Evolutionary conservation across 2,797 vertebrate species (phyloP).

Genomic region (Triplophysa bombifrons): DNA sequence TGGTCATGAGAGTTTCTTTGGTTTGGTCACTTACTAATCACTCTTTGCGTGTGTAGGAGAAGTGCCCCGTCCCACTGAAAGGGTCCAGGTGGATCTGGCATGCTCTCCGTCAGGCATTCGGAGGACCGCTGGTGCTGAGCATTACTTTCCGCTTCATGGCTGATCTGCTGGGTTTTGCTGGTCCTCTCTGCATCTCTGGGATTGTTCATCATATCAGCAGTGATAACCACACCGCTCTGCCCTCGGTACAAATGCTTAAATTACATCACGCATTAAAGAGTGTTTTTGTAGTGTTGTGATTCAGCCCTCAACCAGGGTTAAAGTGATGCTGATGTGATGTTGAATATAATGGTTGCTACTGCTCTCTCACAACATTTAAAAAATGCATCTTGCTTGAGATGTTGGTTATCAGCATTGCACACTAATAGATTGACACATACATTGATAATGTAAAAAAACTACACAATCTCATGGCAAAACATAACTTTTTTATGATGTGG

Average conservation of each 20-base stretch:
- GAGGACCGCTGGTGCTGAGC: constrained; percentile 53
- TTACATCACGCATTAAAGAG: neutral
- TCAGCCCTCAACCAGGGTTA: too few species aligned
- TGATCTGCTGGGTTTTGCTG: constrained; percentile 56
- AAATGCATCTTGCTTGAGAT: too few species aligned
- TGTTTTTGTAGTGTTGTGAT: neutral
- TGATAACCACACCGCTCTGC: constrained; percentile 50
- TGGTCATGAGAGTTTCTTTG: neutral
- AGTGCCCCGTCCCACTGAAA: neutral
- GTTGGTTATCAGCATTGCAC: too few species aligned
- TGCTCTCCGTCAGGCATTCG: constrained; percentile 52
- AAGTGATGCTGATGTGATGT: too few species aligned
- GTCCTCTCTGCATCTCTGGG: constrained; percentile 59
- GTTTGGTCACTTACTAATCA: neutral
- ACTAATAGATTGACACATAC: too few species aligned
- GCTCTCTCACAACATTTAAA: too few species aligned
- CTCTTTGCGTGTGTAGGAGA: constrained; percentile 38
- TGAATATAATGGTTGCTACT: too few species aligned
- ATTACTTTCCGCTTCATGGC: constrained; percentile 55
- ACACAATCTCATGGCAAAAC: too few species aligned
- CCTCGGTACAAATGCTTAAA: constrained; percentile 44
- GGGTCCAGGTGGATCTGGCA: constrained; percentile 49
- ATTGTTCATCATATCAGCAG: constrained; percentile 59
- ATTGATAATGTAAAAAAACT: too few species aligned
- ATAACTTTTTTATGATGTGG: too few species aligned